phyloP scores from a whole-genome alignment of 2,888 invertebrate species.

The Salticus scenicus region DNA sequence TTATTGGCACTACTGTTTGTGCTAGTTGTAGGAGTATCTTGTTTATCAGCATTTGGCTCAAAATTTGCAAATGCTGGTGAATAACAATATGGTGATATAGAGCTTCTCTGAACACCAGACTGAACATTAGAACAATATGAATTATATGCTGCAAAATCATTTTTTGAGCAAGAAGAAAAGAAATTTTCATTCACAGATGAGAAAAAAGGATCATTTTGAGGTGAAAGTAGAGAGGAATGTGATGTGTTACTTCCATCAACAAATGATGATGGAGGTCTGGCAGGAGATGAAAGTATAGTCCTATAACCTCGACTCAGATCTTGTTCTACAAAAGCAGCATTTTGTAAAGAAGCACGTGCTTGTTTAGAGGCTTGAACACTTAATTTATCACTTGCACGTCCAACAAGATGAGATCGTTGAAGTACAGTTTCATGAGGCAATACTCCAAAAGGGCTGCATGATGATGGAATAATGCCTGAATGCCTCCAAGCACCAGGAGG shows the following conservation, averaged over 20 bases:
- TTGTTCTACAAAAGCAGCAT: conserved; percentile 59
- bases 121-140: conserved; percentile 65
- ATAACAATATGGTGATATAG: conserved; percentile 67
- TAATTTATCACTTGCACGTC: conserved; percentile 60
- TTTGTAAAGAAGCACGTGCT: conserved; percentile 38
- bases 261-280: conserved; percentile 66
- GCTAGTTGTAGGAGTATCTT: conserved; percentile 52
- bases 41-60: conserved; percentile 44
- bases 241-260: conserved; percentile 57
- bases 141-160: conserved; percentile 66
- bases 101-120: conserved; percentile 61
- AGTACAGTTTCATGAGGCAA: conserved; percentile 72
- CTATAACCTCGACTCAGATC: conserved; percentile 65
- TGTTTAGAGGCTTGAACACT: conserved; percentile 55
- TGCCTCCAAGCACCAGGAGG: conserved; percentile 72
- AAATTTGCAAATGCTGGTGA: conserved; percentile 55
- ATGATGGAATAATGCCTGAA: conserved; percentile 70
- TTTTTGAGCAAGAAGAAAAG: conserved; percentile 66
- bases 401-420: conserved; percentile 69
- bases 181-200: conserved; percentile 68
- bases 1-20: conserved; percentile 66
- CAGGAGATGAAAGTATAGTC: conserved; percentile 66
- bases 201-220: conserved; percentile 68
- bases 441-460: conserved; percentile 72
- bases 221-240: conserved; percentile 62